A percentile compares a stretch with the other conserved stretches of the same genome.
Evolutionary conservation across 2,888 invertebrate species (phyloP).

Genomic region (Eupithecia subumbrata): DNA sequence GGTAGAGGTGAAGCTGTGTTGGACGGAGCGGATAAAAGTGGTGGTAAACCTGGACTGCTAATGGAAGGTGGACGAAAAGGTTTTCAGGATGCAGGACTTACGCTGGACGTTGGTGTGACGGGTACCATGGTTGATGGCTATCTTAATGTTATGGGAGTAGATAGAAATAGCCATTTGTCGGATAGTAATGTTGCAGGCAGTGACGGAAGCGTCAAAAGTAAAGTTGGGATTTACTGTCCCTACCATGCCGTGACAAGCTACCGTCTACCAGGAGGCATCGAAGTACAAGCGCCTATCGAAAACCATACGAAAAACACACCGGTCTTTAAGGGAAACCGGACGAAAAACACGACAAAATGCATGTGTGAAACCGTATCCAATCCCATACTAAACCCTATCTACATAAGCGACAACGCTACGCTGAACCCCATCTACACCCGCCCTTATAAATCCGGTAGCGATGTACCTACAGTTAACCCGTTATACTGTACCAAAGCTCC

Average conservation of each 20-base stretch:
- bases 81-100: background rate
- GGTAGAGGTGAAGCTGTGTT: background rate
- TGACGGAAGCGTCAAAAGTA: background rate
- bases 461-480: constrained; percentile 15
- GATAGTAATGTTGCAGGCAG: background rate
- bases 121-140: background rate
- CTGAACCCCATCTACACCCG: background rate
- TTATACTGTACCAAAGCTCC: constrained; percentile 7
- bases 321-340: background rate
- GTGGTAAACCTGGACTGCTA: background rate
- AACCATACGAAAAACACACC: background rate
- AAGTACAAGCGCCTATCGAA: background rate
- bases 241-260: background rate
- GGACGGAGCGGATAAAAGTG: background rate
- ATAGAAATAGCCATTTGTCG: background rate
- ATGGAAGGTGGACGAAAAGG: background rate
- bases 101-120: background rate
- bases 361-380: background rate
- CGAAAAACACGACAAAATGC: background rate
- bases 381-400: background rate
- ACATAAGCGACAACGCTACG: background rate
- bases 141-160: background rate
- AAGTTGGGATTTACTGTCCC: background rate
- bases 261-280: background rate
- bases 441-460: background rate